Evolutionary conservation across 2,888 invertebrate species (phyloP).

Genomic region (Hecatera dysodea): DNA sequence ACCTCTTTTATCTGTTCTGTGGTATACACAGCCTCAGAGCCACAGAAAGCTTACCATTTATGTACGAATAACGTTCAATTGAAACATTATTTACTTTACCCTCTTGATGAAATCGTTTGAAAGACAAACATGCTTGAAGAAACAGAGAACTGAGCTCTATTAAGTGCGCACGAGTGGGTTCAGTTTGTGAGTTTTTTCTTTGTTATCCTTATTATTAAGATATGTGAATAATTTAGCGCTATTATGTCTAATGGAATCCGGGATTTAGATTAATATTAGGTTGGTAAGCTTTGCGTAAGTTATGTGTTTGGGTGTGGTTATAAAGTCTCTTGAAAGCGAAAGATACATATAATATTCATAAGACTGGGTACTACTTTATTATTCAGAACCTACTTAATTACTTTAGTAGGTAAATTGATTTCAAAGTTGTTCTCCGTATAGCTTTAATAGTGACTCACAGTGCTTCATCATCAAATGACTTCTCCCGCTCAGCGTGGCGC

Average conservation of each 20-base stretch:
- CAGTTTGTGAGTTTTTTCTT: background rate
- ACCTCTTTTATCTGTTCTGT: too few relatives aligned
- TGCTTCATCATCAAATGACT: too few relatives aligned
- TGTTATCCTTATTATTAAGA: constrained; percentile 21
- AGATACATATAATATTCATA: background rate
- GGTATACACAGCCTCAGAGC: background rate
- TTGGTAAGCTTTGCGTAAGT: background rate
- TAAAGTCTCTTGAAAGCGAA: background rate
- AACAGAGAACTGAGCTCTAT: constrained; percentile 10
- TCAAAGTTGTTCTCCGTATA: too few relatives aligned
- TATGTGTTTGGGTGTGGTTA: background rate
- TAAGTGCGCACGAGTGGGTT: background rate
- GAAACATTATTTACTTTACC: constrained; percentile 9
- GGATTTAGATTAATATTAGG: background rate
- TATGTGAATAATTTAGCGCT: constrained; percentile 15
- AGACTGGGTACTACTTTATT: too few relatives aligned
- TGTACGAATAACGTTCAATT: constrained; percentile 9
- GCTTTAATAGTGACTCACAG: too few relatives aligned
- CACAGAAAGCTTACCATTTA: constrained; percentile 9
- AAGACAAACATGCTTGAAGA: constrained; percentile 38
- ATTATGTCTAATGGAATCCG: background rate
- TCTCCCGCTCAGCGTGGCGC: too few relatives aligned
- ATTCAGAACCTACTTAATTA: too few relatives aligned
- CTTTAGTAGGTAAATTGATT: too few relatives aligned
- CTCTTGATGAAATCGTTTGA: constrained; percentile 15